Percentiles rank a stretch among this genome's conserved stretches.
These are phyloP conservation scores for Lepidurus apus DNA, from an alignment of 1,140 invertebrate species.

Conservation along the genomic window DNA sequence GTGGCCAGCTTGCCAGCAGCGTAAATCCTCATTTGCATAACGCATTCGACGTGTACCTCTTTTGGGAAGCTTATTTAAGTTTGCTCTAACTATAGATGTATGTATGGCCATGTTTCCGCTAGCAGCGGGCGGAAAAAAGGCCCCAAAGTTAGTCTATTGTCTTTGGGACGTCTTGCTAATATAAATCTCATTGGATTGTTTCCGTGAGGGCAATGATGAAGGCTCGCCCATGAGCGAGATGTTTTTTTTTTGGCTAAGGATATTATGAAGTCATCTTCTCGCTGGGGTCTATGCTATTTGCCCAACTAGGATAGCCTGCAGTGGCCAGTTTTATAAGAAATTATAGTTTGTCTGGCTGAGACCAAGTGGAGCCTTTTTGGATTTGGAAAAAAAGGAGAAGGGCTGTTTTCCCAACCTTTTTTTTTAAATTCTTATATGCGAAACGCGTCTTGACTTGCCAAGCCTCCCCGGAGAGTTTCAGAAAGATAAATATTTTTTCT, in stretches of 20 bases:
- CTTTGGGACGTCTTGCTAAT: not conserved
- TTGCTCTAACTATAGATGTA: not conserved
- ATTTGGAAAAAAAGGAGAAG: not conserved
- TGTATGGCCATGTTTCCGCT: not conserved
- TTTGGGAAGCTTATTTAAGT: not conserved
- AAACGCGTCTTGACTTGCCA: too few relatives aligned
- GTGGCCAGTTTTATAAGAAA: slow-evolving; percentile 3
- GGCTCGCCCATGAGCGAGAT: not conserved
- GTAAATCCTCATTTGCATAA: slow-evolving; percentile 8
- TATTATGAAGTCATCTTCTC: slow-evolving; percentile 11
- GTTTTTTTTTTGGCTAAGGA: not conserved
- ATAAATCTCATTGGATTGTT: slow-evolving; percentile 10
- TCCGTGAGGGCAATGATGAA: not conserved
- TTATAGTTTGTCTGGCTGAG: not conserved
- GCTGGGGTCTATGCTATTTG: not conserved
- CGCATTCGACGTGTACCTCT: not conserved
- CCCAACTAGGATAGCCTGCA: not conserved
- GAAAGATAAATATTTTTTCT: slow-evolving; percentile 7
- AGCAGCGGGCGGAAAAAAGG: not conserved
- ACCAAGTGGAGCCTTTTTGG: not conserved
- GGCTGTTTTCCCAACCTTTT: not conserved
- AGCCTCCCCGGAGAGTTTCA: not conserved
- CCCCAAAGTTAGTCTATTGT: not conserved
- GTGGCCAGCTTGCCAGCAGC: not conserved
- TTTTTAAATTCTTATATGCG: too few relatives aligned